Base-by-base conservation (phyloP, 2,888 invertebrate genomes). In the Luperina nickerlii region DNA sequence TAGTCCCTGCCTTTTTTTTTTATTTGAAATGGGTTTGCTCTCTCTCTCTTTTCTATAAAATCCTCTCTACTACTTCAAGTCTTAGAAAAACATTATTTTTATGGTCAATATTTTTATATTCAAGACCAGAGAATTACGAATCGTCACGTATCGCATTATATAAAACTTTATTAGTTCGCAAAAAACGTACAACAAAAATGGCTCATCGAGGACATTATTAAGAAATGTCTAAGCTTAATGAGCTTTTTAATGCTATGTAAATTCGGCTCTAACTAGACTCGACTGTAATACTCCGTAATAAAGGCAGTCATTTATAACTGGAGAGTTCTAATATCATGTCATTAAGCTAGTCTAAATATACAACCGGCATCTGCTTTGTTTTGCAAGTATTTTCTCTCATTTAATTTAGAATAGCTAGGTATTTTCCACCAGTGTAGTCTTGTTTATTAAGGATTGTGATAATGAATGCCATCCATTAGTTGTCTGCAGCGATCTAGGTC, bases 151-250 rank as follows among this genome's bases (percentile, higher is more conserved):
- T 38, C 42, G 68, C 68, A 48, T 69, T 72, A 69, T 69, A 83
- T 68, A 74, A 83, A 85, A 83, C 79, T 83, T 85, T 75, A 73
- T 79, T 86, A 72, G 74, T 86, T 76, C 42, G 15, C 87, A 73
- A 75, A 79, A 85, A 79, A 77, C 74, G 74, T 79, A 72, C 79
- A 75, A 42, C 65, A 45, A 80, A 83, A 85, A 79, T 87, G 76
- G 84, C 75, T 79, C 84, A 85, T 85, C 67, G 62, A 85, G 66
- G 51, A 67, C 76, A 68, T 87, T 84, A 85, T 84, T 85, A 85
- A 77, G 79, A 84, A 80, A 87, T 75, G 84, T 87, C 87, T 87
- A 80, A 83, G 84, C 84, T 73, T 79, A 85, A 85, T 87, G 85
- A 85, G 76, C 45, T 77, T 77, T 84, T 84, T 85, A 85, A 83